These are phyloP conservation scores for Netelia inedita DNA, from an alignment of 2,888 invertebrate genomes.

Conservation along the genomic window DNA sequence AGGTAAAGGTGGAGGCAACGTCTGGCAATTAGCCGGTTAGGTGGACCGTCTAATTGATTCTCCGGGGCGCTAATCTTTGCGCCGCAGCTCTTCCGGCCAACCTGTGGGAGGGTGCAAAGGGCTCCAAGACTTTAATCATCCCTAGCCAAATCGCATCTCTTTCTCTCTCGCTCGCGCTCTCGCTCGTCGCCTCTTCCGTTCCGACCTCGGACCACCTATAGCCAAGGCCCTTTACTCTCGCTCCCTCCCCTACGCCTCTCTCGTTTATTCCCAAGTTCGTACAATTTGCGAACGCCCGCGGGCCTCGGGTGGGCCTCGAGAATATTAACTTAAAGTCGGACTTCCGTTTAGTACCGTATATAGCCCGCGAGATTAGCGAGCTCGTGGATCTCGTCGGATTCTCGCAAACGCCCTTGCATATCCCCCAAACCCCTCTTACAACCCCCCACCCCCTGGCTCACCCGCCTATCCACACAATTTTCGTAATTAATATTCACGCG, in stretches of 20 bases:
- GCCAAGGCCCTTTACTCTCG: constrained; percentile 2
- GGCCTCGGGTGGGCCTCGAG: constrained; percentile 56
- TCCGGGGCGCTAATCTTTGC: constrained; percentile 78
- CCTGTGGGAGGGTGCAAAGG: constrained; percentile 50
- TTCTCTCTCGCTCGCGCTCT: constrained; percentile 24
- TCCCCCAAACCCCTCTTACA: not conserved
- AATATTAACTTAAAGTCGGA: constrained; percentile 77
- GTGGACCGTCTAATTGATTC: constrained; percentile 81
- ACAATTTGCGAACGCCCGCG: constrained; percentile 68
- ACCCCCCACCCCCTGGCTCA: not conserved
- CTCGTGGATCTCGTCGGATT: constrained; percentile 51
- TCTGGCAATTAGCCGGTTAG: constrained; percentile 80
- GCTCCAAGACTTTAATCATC: constrained; percentile 70
- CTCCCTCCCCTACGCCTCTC: constrained; percentile 25
- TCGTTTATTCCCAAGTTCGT: constrained; percentile 65
- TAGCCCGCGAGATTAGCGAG: constrained; percentile 62
- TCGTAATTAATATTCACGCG: constrained; percentile 77
- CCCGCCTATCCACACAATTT: constrained; percentile 70
- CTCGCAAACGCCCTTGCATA: not conserved
- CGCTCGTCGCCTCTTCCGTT: constrained; percentile 55
- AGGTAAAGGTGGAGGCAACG: constrained; percentile 36
- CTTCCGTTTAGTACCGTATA: constrained; percentile 70
- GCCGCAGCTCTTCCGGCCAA: constrained; percentile 68
- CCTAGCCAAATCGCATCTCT: constrained; percentile 45
- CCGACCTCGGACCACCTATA: constrained; percentile 30